phyloP scores from a whole-genome alignment of 2,113 vertebrate genomes.

The Daboia siamensis region DNA sequence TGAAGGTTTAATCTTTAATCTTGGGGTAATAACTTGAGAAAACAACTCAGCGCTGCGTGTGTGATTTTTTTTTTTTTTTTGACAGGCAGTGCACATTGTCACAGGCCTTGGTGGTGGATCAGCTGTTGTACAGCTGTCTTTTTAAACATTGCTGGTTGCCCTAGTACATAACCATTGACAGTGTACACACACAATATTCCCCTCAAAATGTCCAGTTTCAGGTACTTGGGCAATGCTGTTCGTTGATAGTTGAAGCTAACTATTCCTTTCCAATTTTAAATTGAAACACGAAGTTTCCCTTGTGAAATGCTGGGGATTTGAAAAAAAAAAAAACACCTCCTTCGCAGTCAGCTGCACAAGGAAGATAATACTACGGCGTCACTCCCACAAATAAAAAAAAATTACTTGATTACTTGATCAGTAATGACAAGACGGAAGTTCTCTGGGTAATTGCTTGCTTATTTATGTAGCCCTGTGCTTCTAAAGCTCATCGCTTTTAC shows the following conservation, averaged over 20 bases:
- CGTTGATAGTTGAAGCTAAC: neutral
- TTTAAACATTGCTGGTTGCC: conserved; percentile 22
- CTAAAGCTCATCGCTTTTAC: neutral
- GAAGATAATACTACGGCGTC: neutral
- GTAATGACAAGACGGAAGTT: neutral
- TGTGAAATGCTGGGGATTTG: neutral
- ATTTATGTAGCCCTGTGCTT: neutral
- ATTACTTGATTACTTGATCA: neutral
- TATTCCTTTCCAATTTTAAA: neutral
- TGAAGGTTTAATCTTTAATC: neutral
- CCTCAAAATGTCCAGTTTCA: conserved; percentile 39
- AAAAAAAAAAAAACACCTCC: too few relatives aligned
- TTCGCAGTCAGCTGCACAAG: neutral
- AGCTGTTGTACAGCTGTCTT: conserved; percentile 60
- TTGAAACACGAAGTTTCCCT: neutral
- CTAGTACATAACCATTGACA: neutral
- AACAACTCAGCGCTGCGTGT: neutral
- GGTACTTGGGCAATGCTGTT: conserved; percentile 38
- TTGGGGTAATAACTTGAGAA: neutral
- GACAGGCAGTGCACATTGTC: neutral
- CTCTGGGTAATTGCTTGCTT: neutral
- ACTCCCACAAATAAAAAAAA: neutral
- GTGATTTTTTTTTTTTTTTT: neutral
- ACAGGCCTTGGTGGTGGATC: neutral
- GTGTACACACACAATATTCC: neutral